Conservation (phyloP, 2,797 vertebrate species). For the Lates japonicus region DNA sequence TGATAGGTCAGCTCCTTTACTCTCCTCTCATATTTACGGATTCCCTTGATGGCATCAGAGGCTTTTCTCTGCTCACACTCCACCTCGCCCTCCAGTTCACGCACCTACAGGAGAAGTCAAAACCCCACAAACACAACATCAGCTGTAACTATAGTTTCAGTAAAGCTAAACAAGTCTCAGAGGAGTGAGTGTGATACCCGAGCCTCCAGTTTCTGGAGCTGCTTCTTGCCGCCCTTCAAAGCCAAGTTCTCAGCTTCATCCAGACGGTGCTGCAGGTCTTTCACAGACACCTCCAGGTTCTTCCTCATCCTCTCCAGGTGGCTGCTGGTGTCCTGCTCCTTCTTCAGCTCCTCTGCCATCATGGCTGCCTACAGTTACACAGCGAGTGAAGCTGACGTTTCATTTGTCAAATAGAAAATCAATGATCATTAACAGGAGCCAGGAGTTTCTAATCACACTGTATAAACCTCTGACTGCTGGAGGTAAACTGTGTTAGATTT, state of each 20-base stretch:
- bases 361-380: slow-evolving; percentile 85
- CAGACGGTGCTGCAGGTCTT: slow-evolving; percentile 69
- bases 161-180: accelerated
- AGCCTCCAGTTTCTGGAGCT: slow-evolving; percentile 71
- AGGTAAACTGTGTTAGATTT: slow-evolving; percentile 41
- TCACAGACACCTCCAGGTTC: slow-evolving; percentile 81
- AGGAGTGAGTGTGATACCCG: slow-evolving; percentile 33
- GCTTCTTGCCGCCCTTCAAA: slow-evolving; percentile 73
- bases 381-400: not conserved
- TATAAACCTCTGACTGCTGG: not conserved
- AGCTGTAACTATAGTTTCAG: accelerated
- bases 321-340: slow-evolving; percentile 91
- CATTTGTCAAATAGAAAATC: not conserved
- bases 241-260: slow-evolving; percentile 70
- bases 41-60: slow-evolving; percentile 74
- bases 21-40: slow-evolving; percentile 64
- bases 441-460: not conserved
- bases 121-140: not conserved
- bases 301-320: slow-evolving; percentile 92
- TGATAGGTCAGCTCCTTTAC: slow-evolving; percentile 69
- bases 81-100: slow-evolving; percentile 86
- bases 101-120: slow-evolving; percentile 74
- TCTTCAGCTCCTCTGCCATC: slow-evolving; percentile 89
- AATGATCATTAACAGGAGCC: not conserved
- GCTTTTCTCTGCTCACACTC: slow-evolving; percentile 86